Evolutionary conservation across 2,888 invertebrate species (phyloP).

Genomic region (Pyrochroa serraticornis): DNA sequence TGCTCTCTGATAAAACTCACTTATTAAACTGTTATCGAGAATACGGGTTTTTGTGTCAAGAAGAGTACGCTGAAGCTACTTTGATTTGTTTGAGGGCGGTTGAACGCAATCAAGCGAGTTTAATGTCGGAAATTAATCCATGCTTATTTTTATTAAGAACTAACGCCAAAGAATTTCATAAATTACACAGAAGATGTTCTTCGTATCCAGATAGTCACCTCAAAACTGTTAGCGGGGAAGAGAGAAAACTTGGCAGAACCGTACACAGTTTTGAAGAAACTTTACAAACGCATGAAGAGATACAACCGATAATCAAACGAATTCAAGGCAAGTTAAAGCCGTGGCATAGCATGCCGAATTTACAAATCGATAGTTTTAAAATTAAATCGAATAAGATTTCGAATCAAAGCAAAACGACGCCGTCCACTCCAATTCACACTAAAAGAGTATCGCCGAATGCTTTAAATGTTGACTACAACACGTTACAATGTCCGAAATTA

Average conservation of each 20-base stretch:
- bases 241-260: slow-evolving; percentile 13
- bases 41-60: slow-evolving; percentile 66
- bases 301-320: not conserved
- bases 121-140: slow-evolving; percentile 68
- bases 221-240: slow-evolving; percentile 39
- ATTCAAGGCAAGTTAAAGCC: slow-evolving; percentile 52
- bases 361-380: slow-evolving; percentile 41
- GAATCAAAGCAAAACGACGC: slow-evolving; percentile 51
- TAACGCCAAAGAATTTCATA: slow-evolving; percentile 52
- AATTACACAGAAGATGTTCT: slow-evolving; percentile 62
- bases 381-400: slow-evolving; percentile 37
- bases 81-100: slow-evolving; percentile 69
- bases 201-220: slow-evolving; percentile 61
- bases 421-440: slow-evolving; percentile 50
- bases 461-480: slow-evolving; percentile 51
- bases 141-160: slow-evolving; percentile 56
- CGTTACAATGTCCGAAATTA: slow-evolving; percentile 30
- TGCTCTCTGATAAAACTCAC: slow-evolving; percentile 68
- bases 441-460: slow-evolving; percentile 49
- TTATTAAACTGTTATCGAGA: slow-evolving; percentile 64
- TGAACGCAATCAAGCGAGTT: slow-evolving; percentile 66
- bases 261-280: slow-evolving; percentile 4
- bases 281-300: not conserved
- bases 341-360: slow-evolving; percentile 57
- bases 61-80: slow-evolving; percentile 65